These are phyloP conservation scores for Glossophaga mutica DNA, from an alignment of 2,797 vertebrate genomes.

Conservation along the genomic window DNA sequence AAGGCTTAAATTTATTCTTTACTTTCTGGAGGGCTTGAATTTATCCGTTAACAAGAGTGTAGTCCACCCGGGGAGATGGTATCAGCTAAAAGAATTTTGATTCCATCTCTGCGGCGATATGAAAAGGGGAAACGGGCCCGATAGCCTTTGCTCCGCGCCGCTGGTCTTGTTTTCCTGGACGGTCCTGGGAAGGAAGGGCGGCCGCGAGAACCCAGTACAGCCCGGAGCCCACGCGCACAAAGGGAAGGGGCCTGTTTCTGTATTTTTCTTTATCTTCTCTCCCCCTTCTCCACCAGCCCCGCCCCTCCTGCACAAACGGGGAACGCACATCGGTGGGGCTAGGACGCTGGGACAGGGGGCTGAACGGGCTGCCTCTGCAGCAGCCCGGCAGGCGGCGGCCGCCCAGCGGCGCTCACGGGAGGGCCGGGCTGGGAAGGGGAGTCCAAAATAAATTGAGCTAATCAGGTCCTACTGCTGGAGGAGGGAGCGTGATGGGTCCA, in stretches of 20 bases:
- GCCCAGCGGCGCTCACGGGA: neutral
- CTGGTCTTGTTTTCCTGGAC: constrained; percentile 56
- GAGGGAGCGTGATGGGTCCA: constrained; percentile 73
- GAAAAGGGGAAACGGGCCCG: constrained; percentile 47
- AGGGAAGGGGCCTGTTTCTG: constrained; percentile 1
- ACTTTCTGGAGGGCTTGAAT: constrained; percentile 83
- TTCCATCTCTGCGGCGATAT: constrained; percentile 81
- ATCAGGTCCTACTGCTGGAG: constrained; percentile 53
- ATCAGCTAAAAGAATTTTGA: constrained; percentile 84
- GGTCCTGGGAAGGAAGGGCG: neutral
- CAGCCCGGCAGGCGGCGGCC: neutral
- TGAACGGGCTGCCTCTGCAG: neutral
- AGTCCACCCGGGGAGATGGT: constrained; percentile 83
- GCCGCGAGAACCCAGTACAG: neutral
- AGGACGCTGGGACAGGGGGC: neutral
- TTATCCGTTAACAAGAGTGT: constrained; percentile 87
- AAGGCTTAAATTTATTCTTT: constrained; percentile 86
- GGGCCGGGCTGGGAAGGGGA: neutral
- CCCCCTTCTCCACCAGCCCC: neutral
- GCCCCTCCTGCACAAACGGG: neutral
- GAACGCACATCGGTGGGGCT: rapidly evolving
- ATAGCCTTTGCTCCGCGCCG: constrained; percentile 27
- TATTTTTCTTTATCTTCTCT: neutral
- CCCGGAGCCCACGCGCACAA: neutral
- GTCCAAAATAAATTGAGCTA: constrained; percentile 42